Base-by-base conservation (phyloP, 2,113 vertebrate genomes). In the Nycticebus coucang region DNA sequence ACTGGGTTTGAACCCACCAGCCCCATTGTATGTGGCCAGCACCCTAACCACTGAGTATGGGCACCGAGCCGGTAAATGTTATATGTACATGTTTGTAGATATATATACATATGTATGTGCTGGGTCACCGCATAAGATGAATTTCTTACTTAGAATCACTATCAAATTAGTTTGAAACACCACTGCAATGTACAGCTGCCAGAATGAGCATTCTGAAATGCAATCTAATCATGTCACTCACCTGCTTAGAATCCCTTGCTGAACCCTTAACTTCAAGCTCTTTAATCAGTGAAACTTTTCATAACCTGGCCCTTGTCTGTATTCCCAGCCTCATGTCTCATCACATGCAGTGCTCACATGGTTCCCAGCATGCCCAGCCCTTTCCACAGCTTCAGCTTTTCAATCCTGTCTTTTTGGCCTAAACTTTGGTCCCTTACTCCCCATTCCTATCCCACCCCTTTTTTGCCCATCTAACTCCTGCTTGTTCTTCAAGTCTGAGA, bases 71-170 rank as follows among this genome's bases (percentile, higher is more conserved):
- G 41, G 0, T 87, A 78, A 71, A 88, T 26, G 57, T 57, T 33
- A 66, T 64, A 50, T 50, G 45, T 50, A 64, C 37, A 17, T 59
- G 28, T 64, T 71, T 91, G 22, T 53, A 45, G 12, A 64, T 57
- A 77, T 24, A 75, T 2, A 53, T 68, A 24, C 24, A 17, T 68
- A 24, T 79, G 22, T 72, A 26, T 19, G 4, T 88, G 21, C 30
- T 64, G 53, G 11, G 35, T 91, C 81, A 90, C 57, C 68, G 41
- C 68, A 53, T 81, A 57, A 86, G 19, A 81, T 57, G 10, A 28
- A 82, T 75, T 72, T 92, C 83, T 77, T 66, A 75, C 50, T 82
- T 41, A 92, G 50, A 66, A 50, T 96, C 77, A 18, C 53, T 91
- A 53, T 84, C 60, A 82, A 33, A 69, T 80, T 59, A 59, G 35